Base-by-base conservation (phyloP, 2,797 vertebrate genomes). In the Denticeps clupeoides region DNA sequence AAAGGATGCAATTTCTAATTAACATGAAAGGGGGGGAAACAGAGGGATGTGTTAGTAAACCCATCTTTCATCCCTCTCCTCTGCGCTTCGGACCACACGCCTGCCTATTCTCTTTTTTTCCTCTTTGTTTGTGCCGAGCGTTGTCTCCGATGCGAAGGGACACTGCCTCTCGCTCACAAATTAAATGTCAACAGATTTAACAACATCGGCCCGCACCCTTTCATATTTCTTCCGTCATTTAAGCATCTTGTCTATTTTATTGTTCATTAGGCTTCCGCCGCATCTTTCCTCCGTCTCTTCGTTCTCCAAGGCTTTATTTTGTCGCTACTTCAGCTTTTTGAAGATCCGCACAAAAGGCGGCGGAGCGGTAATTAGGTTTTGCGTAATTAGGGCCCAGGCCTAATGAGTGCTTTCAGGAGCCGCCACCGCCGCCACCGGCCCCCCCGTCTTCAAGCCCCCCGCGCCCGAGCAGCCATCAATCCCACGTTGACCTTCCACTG, bases 1-100 rank as follows among this genome's bases (percentile, higher is more conserved):
- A 84, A 84, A 81, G 77, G 71, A 81, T 72, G 74, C 63, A 71
- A 82, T 82, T 86, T 86, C 76, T 85, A 85, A 85, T 86, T 86
- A 85, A 85, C 81, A 82, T 82, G 82, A 83, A 84, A 82, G 79
- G 53, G 35, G 38, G 72, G 67, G 52, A 75, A 78, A 78, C 64
- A 67, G 79, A 76, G 73, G 70, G 74, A 73, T 65, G 73, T 76
- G 76, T 82, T 78, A 77, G 81, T 67, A 78, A 82, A 83, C 65
- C 72, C 77, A 74, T 81, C 82, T 78, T 81, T 82, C 80, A 82
- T 82, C 78, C 75, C 61, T 56, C 27, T 23, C 10, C 37, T 19
- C 35, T 45, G 25, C 49, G 56, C 40, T 37, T 41, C 19, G 28
- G 43, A 11, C 37, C 38, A 26, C 18, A 21, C 31, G 37, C 38